A percentile compares a stretch with the other conserved stretches of the same genome.
phyloP scores from a whole-genome alignment of 2,797 vertebrate genomes.

The Diplodus sargus region DNA sequence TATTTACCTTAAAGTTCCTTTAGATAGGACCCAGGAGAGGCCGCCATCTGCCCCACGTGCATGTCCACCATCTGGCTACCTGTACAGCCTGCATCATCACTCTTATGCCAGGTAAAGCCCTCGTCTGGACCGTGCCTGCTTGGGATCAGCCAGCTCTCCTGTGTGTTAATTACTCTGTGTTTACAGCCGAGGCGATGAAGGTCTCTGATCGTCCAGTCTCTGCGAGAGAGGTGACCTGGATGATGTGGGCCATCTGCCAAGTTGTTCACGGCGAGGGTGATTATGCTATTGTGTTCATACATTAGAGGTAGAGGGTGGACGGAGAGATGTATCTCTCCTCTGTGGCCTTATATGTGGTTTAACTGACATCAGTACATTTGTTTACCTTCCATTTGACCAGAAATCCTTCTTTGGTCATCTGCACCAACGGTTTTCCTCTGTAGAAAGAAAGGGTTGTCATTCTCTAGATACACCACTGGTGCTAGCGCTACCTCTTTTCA shows the following conservation, averaged over 20 bases:
- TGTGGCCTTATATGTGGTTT: neutral
- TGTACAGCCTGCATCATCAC: constrained; percentile 23
- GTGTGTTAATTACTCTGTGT: constrained; percentile 62
- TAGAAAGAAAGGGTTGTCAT: neutral
- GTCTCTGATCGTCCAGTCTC: constrained; percentile 35
- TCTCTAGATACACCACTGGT: neutral
- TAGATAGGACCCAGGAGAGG: constrained; percentile 20
- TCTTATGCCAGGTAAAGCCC: constrained; percentile 40
- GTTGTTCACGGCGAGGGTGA: neutral
- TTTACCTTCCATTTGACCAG: neutral
- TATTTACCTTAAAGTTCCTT: constrained; percentile 15
- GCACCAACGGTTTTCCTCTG: neutral
- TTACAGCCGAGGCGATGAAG: constrained; percentile 51
- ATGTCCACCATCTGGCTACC: constrained; percentile 45
- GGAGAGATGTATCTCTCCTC: neutral
- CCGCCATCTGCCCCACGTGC: constrained; percentile 41
- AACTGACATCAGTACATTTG: neutral
- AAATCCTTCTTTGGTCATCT: neutral
- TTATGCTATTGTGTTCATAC: constrained; percentile 32
- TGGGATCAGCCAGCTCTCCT: constrained; percentile 26
- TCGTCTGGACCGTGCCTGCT: constrained; percentile 8
- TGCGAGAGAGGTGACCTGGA: constrained; percentile 27
- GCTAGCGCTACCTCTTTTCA: neutral
- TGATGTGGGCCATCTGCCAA: constrained; percentile 36
- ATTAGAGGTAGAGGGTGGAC: neutral